phyloP scores from a whole-genome alignment of 1,140 invertebrate genomes.

The Kradibia gibbosae region DNA sequence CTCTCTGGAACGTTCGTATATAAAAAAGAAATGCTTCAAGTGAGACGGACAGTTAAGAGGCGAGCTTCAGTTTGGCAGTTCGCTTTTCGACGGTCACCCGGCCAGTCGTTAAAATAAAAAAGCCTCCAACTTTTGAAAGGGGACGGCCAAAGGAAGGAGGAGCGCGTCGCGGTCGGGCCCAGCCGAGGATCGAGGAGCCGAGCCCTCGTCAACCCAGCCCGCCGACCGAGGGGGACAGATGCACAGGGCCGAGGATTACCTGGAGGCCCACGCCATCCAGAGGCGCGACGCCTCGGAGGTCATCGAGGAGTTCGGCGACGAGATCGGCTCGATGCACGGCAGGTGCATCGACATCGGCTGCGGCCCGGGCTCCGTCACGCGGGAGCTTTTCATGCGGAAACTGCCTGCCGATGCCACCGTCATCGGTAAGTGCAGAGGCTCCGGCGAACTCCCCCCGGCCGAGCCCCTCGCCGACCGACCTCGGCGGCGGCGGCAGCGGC shows the following conservation, averaged over 20 bases:
- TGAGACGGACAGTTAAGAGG: slow-evolving; percentile 31
- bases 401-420: slow-evolving; percentile 72
- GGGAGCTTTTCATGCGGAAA: slow-evolving; percentile 77
- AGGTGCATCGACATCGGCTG: slow-evolving; percentile 83
- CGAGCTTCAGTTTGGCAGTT: slow-evolving; percentile 25
- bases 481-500: too few species aligned
- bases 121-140: background rate
- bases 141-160: too few species aligned
- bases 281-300: slow-evolving; percentile 78
- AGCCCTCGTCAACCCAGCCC: too few species aligned
- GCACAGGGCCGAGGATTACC: slow-evolving; percentile 78
- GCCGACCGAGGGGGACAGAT: slow-evolving; percentile 64
- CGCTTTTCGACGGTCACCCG: background rate
- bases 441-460: background rate
- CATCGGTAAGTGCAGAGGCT: slow-evolving; percentile 57
- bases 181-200: too few species aligned
- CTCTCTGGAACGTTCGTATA: slow-evolving; percentile 25
- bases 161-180: too few species aligned
- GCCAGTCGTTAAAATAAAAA: background rate
- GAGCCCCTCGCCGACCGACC: too few species aligned
- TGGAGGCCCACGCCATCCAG: slow-evolving; percentile 78
- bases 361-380: slow-evolving; percentile 83
- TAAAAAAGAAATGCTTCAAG: slow-evolving; percentile 49
- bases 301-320: slow-evolving; percentile 78
- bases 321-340: slow-evolving; percentile 68